Conservation (phyloP, 1,140 invertebrate genomes). For the Cotesia glomerata region DNA sequence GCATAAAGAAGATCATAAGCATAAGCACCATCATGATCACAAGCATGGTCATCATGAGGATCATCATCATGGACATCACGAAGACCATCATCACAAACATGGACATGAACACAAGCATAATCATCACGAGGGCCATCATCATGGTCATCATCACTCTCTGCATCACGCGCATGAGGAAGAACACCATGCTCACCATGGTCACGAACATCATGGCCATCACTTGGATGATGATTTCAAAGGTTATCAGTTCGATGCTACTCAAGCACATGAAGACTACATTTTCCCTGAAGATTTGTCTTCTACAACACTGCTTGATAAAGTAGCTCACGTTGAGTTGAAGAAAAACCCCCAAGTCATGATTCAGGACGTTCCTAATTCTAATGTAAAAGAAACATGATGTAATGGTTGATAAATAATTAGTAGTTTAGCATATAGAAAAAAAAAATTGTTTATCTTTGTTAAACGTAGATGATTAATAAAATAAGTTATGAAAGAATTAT, state of each 20-base stretch:
- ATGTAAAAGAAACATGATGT: too few species aligned
- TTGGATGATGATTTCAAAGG: constrained; percentile 28
- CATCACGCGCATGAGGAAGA: constrained; percentile 41
- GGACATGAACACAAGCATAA: constrained; percentile 50
- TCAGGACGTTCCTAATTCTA: too few species aligned
- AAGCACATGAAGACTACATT: constrained; percentile 42
- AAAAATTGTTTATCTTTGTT: too few species aligned
- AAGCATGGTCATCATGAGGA: constrained; percentile 46
- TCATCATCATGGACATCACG: constrained; percentile 43
- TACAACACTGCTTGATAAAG: not conserved
- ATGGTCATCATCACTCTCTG: constrained; percentile 42
- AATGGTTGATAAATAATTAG: too few species aligned
- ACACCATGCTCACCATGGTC: constrained; percentile 33
- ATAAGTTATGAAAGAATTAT: too few species aligned
- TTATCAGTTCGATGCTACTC: constrained; percentile 42
- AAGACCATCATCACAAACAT: constrained; percentile 45
- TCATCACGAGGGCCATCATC: constrained; percentile 43
- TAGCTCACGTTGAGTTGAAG: constrained; percentile 14
- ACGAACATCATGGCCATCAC: constrained; percentile 36
- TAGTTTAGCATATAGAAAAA: too few species aligned
- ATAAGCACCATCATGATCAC: constrained; percentile 47
- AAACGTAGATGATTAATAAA: too few species aligned
- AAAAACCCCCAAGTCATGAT: not conserved
- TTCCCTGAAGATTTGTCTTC: constrained; percentile 40
- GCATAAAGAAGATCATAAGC: constrained; percentile 36